Conservation (phyloP, 2,888 invertebrate species). For the Phalera bucephala region DNA sequence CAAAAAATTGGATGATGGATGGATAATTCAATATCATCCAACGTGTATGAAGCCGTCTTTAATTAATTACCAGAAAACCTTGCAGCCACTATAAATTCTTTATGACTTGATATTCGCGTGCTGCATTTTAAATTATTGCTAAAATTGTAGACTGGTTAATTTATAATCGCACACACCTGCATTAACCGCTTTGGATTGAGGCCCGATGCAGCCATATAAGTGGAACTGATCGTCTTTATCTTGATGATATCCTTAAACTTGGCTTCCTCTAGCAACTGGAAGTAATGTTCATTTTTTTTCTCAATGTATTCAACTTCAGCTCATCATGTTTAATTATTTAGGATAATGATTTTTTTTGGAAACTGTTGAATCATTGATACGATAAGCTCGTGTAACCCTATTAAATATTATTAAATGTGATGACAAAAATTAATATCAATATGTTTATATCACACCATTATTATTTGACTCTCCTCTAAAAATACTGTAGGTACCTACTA, state of each 20-base stretch:
- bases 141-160: too few species aligned
- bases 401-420: too few species aligned
- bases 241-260: constrained; percentile 96
- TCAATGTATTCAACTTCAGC: too few species aligned
- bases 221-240: constrained; percentile 97
- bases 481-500: too few species aligned
- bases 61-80: background rate
- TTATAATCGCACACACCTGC: constrained; percentile 60
- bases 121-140: background rate
- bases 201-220: constrained; percentile 98
- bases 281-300: constrained; percentile 16
- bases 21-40: background rate
- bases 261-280: constrained; percentile 91
- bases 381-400: too few species aligned
- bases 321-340: too few species aligned
- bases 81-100: background rate
- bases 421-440: too few species aligned
- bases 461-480: too few species aligned
- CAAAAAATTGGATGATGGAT: too few species aligned
- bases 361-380: too few species aligned
- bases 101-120: background rate
- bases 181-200: constrained; percentile 86
- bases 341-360: too few species aligned
- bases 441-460: too few species aligned
- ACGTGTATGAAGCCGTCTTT: background rate